A percentile compares a stretch with the other conserved stretches of the same genome.
These are phyloP conservation scores for Actinopyga echinites DNA, from an alignment of 53 echinoderm and acorn worm genomes.

Conservation along the genomic window DNA sequence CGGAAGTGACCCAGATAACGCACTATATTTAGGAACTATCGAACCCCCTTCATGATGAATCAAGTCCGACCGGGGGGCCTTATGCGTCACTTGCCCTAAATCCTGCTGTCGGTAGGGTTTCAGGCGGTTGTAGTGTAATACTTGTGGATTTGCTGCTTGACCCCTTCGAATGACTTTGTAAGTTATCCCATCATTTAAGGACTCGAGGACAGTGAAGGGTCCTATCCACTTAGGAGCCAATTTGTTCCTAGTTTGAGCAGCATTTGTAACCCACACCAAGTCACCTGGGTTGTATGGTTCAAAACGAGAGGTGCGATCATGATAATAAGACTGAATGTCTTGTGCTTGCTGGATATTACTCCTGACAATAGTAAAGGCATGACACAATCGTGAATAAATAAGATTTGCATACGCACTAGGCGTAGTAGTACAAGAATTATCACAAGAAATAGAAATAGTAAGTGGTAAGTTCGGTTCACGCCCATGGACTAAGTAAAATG, in stretches of 20 bases:
- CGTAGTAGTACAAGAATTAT: background rate
- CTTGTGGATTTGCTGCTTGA: background rate
- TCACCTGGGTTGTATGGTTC: slow-evolving; percentile 40
- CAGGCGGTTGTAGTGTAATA: slow-evolving; percentile 57
- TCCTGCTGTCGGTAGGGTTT: slow-evolving; percentile 41
- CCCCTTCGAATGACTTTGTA: slow-evolving; percentile 11
- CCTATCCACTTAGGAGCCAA: slow-evolving; percentile 50
- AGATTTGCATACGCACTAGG: background rate
- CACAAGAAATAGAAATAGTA: background rate
- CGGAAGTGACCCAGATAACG: no score
- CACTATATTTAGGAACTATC: no score
- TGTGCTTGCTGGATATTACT: background rate
- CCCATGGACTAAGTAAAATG: slow-evolving; percentile 58
- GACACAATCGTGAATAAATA: background rate
- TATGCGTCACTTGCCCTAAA: no score
- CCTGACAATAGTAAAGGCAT: slow-evolving; percentile 8
- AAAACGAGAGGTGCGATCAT: slow-evolving; percentile 32
- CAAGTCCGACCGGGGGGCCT: no score
- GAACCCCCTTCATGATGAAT: no score
- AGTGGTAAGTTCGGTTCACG: slow-evolving; percentile 54
- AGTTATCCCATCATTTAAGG: slow-evolving; percentile 3
- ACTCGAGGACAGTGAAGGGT: slow-evolving; percentile 14
- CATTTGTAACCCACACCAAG: slow-evolving; percentile 27
- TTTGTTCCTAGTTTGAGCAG: slow-evolving; percentile 16
- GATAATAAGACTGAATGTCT: slow-evolving; percentile 9